Conservation (phyloP, 2,888 invertebrate genomes). For the Antheraea assamensis region DNA sequence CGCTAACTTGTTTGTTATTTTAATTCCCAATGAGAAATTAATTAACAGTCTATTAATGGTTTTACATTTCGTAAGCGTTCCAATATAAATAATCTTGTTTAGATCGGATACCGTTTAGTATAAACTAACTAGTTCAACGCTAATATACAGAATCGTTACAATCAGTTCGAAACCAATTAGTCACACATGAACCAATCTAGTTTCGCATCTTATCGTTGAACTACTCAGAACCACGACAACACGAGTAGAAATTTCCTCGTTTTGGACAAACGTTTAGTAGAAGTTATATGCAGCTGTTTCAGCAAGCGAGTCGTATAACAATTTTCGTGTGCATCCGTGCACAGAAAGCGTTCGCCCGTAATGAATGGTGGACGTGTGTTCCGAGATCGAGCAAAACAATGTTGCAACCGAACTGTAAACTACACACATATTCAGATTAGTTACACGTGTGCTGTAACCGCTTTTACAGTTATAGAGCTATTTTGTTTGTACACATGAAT, state of each 20-base stretch:
- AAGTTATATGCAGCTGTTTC: slow-evolving; percentile 61
- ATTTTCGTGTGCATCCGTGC: slow-evolving; percentile 76
- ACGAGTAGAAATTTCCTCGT: slow-evolving; percentile 53
- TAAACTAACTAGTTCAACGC: neutral
- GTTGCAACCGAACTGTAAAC: slow-evolving; percentile 42
- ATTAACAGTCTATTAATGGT: neutral
- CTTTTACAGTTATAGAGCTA: slow-evolving; percentile 8
- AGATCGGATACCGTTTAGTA: neutral
- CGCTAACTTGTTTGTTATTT: slow-evolving; percentile 9
- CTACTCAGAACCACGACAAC: slow-evolving; percentile 47
- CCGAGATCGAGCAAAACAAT: slow-evolving; percentile 57
- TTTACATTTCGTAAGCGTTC: neutral
- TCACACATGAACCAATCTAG: slow-evolving; percentile 11
- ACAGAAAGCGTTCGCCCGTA: slow-evolving; percentile 71
- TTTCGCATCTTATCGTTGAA: slow-evolving; percentile 32
- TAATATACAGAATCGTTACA: neutral
- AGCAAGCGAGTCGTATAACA: slow-evolving; percentile 63
- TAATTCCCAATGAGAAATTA: slow-evolving; percentile 9
- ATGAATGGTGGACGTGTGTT: slow-evolving; percentile 66
- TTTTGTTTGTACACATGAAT: slow-evolving; percentile 3
- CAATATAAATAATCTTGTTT: neutral
- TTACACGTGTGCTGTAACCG: slow-evolving; percentile 22
- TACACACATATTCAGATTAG: slow-evolving; percentile 29
- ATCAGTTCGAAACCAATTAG: slow-evolving; percentile 7
- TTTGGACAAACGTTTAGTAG: slow-evolving; percentile 55